These are phyloP conservation scores for Drosophila mulleri DNA, from an alignment of 2,888 invertebrate species.

Conservation along the genomic window DNA sequence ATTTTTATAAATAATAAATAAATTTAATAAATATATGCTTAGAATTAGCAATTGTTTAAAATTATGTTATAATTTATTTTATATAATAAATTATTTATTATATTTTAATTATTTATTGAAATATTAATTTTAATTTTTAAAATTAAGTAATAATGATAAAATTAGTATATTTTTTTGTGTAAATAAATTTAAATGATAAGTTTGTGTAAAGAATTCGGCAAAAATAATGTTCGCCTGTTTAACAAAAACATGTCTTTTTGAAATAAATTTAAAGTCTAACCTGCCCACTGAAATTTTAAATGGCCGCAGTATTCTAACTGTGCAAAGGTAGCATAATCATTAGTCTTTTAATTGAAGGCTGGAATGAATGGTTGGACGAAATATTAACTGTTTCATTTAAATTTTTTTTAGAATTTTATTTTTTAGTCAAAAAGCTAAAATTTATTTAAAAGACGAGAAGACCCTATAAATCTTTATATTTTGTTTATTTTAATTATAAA, in stretches of 20 bases:
- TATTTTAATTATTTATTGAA: conserved; percentile 2
- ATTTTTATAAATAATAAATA: neutral
- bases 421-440: conserved; percentile 89
- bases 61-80: conserved; percentile 1
- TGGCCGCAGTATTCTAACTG: too few species aligned
- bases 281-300: too few species aligned
- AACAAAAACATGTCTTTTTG: conserved; percentile 1
- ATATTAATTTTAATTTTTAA: neutral
- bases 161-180: neutral
- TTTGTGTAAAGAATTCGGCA: neutral
- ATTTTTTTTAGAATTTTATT: conserved; percentile 85
- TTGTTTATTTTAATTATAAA: conserved; percentile 82
- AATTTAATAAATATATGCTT: neutral
- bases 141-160: neutral
- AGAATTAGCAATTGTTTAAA: neutral
- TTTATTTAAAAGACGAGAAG: conserved; percentile 90
- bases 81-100: neutral
- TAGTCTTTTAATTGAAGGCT: too few species aligned
- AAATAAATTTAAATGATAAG: neutral
- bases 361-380: conserved; percentile 52
- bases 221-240: neutral
- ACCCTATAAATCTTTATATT: conserved; percentile 91
- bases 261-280: conserved; percentile 36
- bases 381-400: conserved; percentile 86
- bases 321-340: too few species aligned